phyloP scores from a whole-genome alignment of 2,113 vertebrate genomes.

The Henicopernis longicauda region DNA sequence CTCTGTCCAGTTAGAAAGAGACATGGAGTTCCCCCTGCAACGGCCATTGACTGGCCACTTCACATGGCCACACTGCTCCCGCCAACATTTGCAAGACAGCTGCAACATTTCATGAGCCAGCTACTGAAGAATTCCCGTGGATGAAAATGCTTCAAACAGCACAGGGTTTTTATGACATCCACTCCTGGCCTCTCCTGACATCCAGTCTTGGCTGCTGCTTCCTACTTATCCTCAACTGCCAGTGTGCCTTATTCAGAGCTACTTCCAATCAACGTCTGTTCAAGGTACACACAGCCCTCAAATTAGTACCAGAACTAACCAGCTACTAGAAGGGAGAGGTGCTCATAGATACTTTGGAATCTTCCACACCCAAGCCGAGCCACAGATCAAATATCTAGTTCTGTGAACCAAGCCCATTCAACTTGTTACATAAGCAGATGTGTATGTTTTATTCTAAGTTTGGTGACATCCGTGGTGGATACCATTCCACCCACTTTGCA shows the following conservation, averaged over 20 bases:
- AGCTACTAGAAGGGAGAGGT: background rate
- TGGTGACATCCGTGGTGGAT: background rate
- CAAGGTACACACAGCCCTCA: background rate
- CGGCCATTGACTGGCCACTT: background rate
- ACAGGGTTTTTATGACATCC: conserved; percentile 3
- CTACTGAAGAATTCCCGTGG: background rate
- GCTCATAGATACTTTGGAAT: background rate
- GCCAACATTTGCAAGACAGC: background rate
- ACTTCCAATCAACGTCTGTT: background rate
- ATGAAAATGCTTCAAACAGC: background rate
- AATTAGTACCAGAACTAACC: background rate
- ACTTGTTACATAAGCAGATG: background rate
- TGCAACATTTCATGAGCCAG: background rate
- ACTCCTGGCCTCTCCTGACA: conserved; percentile 31
- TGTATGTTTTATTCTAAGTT: background rate
- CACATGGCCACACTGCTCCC: background rate
- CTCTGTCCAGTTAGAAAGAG: background rate
- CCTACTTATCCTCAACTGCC: background rate
- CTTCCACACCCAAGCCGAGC: background rate
- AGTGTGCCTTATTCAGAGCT: background rate
- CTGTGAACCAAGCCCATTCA: background rate
- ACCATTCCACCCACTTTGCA: rapidly evolving
- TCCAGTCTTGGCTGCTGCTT: conserved; percentile 15
- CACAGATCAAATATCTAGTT: background rate
- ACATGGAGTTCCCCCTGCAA: background rate